These are phyloP conservation scores for Hiodon alosoides DNA, from an alignment of 2,113 vertebrate species.

Conservation along the genomic window DNA sequence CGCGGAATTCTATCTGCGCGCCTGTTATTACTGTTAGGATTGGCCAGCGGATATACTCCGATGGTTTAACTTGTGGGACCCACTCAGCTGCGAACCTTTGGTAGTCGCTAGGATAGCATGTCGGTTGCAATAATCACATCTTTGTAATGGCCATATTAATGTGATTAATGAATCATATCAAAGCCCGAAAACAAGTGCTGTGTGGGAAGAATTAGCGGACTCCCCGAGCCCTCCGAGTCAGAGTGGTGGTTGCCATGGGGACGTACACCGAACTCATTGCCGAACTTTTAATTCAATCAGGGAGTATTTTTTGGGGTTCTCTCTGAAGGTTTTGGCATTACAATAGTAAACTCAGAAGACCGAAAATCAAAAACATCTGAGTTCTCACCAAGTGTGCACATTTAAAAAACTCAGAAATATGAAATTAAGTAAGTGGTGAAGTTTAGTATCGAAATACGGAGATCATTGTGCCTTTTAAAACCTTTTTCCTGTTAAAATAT, in stretches of 20 bases:
- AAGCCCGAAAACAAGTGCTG: slow-evolving; percentile 12
- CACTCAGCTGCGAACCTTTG: not conserved
- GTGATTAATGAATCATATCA: slow-evolving; percentile 31
- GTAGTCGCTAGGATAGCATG: not conserved
- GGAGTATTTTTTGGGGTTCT: slow-evolving; percentile 43
- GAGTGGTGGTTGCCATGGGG: slow-evolving; percentile 21
- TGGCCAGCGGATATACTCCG: not conserved
- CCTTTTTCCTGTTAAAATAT: no score
- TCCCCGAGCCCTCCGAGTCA: slow-evolving; percentile 23
- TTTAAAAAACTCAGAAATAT: slow-evolving; percentile 35
- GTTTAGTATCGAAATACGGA: slow-evolving; percentile 3
- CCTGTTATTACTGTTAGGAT: not conserved
- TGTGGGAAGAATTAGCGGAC: slow-evolving; percentile 1
- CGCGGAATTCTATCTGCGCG: not conserved
- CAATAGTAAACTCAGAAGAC: slow-evolving; percentile 41
- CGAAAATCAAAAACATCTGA: slow-evolving; percentile 57
- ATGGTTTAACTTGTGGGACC: not conserved
- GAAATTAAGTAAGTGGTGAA: slow-evolving; percentile 28
- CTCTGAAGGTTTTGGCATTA: slow-evolving; percentile 30
- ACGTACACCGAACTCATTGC: slow-evolving; percentile 34
- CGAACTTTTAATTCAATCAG: slow-evolving; percentile 33
- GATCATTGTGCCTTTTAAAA: not conserved
- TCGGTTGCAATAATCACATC: slow-evolving; percentile 6
- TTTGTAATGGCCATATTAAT: slow-evolving; percentile 24
- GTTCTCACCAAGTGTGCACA: slow-evolving; percentile 33